Evolutionary conservation across 1,140 invertebrate genomes (phyloP).

Genomic region (Samia ricini): DNA sequence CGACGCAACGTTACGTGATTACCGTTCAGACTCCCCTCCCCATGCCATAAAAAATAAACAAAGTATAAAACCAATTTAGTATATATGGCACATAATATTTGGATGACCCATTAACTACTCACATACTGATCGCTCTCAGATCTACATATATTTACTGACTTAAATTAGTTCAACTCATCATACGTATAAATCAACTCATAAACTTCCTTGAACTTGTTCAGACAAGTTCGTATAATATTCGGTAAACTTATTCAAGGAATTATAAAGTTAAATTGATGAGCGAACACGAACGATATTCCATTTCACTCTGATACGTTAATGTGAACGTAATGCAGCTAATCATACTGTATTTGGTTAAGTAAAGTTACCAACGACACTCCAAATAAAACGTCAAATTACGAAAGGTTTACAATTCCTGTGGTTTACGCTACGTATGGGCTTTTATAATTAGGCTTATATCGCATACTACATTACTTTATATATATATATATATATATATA

Average conservation of each 20-base stretch:
- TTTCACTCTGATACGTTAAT: neutral
- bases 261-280: constrained; percentile 10
- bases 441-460: neutral
- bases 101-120: too few species aligned
- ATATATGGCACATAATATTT: too few species aligned
- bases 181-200: neutral
- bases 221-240: neutral
- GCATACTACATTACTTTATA: too few species aligned
- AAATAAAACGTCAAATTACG: neutral
- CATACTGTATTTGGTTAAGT: neutral
- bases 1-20: too few species aligned
- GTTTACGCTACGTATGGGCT: neutral
- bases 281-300: neutral
- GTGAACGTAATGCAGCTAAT: neutral
- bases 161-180: neutral
- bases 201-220: constrained; percentile 9
- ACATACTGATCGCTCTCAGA: too few species aligned
- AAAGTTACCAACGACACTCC: neutral
- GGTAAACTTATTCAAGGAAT: neutral
- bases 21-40: too few species aligned
- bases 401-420: neutral
- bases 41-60: too few species aligned
- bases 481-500: neutral
- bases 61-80: too few species aligned
- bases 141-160: neutral